Percentiles rank a stretch among this genome's conserved stretches.
These are phyloP conservation scores for Pseudorhiza aurosa DNA, from an alignment of 30 jellyfish, hydroid and myxozoan species.

Conservation along the genomic window DNA sequence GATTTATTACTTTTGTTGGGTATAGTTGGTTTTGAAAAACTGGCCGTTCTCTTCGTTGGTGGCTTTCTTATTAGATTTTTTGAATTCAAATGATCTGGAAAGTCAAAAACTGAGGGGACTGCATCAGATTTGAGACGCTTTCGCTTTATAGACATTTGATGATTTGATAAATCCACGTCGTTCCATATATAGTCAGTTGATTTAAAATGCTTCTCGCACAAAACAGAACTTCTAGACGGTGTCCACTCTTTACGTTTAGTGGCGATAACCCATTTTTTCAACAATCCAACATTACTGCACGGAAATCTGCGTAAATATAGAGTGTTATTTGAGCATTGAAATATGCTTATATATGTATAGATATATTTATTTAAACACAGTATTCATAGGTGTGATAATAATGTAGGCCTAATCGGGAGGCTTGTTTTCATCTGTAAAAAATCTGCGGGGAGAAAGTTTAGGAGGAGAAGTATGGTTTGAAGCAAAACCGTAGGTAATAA, in stretches of 20 bases:
- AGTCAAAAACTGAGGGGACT: conserved; percentile 21
- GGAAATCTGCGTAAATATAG: conserved; percentile 7
- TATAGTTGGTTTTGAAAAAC: no score
- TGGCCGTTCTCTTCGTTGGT: no score
- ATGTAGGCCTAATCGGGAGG: no score
- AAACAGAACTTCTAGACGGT: not conserved
- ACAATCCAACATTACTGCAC: not conserved
- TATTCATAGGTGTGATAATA: no score
- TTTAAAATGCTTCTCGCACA: conserved; percentile 12
- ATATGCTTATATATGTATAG: no score
- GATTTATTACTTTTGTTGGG: not conserved
- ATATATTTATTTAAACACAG: no score
- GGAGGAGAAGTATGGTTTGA: no score
- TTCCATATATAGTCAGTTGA: not conserved
- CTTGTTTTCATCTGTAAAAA: no score
- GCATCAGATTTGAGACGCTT: conserved; percentile 33
- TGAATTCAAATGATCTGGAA: conserved; percentile 16
- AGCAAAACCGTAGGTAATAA: no score
- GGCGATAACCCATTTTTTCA: conserved; percentile 9
- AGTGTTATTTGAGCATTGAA: no score
- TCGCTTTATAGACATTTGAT: not conserved
- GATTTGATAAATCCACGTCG: conserved; percentile 12
- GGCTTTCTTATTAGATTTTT: not conserved
- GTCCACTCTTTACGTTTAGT: not conserved
- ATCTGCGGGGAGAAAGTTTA: no score